phyloP scores from a whole-genome alignment of 1,140 invertebrate species.

The Formica exsecta region DNA sequence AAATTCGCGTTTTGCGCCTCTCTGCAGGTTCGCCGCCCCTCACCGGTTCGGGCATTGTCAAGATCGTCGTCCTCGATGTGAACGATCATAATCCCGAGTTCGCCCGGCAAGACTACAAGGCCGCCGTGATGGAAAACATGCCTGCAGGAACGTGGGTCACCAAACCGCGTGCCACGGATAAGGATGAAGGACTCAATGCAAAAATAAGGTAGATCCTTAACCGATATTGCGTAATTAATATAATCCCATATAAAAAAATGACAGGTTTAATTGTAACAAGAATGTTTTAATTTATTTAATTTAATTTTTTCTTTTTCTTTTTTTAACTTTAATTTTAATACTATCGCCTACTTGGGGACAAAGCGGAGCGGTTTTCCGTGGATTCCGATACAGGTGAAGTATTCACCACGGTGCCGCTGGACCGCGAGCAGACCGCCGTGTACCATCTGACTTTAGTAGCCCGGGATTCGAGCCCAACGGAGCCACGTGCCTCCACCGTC shows the following conservation, averaged over 20 bases:
- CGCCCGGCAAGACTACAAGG: conserved; percentile 92
- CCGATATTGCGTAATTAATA: background rate
- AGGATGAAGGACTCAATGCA: conserved; percentile 93
- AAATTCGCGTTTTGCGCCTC: background rate
- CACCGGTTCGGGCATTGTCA: conserved; percentile 95
- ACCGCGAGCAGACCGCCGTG: conserved; percentile 92
- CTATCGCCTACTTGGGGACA: conserved; percentile 92
- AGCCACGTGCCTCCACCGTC: conserved; percentile 91
- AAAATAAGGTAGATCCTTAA: conserved; percentile 89
- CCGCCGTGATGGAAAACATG: conserved; percentile 92
- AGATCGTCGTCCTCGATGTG: conserved; percentile 95
- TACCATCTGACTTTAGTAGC: conserved; percentile 95
- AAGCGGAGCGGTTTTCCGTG: conserved; percentile 91
- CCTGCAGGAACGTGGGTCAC: conserved; percentile 91
- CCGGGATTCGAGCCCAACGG: conserved; percentile 94
- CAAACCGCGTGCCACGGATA: conserved; percentile 91
- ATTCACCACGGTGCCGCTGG: conserved; percentile 90
- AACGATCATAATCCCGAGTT: conserved; percentile 97
- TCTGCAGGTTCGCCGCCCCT: conserved; percentile 93
- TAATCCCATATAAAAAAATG: background rate
- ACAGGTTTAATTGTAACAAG: background rate
- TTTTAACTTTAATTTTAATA: no score
- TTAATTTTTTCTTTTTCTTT: background rate
- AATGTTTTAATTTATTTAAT: background rate
- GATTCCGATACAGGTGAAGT: conserved; percentile 92